Percentiles rank a stretch among this genome's conserved stretches.
Evolutionary conservation across 1,140 invertebrate species (phyloP).

Genomic region (Diachasma alloeum): DNA sequence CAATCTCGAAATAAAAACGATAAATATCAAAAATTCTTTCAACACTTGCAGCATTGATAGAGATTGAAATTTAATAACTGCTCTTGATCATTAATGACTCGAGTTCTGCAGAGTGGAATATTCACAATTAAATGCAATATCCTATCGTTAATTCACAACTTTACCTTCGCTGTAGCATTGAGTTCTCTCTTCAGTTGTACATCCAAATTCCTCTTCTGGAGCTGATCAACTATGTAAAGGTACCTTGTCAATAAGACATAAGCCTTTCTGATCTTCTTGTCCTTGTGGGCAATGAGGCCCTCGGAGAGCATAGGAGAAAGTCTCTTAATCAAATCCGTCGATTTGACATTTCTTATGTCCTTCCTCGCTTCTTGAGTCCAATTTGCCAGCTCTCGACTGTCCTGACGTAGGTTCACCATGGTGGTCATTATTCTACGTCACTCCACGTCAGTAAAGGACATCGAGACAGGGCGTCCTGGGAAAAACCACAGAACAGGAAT

Average conservation of each 20-base stretch:
- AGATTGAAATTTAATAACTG: too few relatives aligned
- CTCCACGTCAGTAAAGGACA: neutral
- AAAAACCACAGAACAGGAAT: neutral
- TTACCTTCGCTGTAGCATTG: neutral
- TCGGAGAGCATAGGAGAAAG: neutral
- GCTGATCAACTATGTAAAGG: neutral
- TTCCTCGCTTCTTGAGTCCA: slow-evolving; percentile 26
- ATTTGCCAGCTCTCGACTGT: neutral
- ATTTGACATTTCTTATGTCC: neutral
- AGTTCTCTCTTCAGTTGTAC: neutral
- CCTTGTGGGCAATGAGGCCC: neutral
- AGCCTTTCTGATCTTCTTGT: neutral
- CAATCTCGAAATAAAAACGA: too few relatives aligned
- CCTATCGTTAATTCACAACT: too few relatives aligned
- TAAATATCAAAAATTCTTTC: too few relatives aligned
- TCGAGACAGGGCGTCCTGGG: neutral
- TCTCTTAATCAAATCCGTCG: neutral
- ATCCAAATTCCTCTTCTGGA: neutral
- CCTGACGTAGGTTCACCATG: neutral
- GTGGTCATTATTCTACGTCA: neutral
- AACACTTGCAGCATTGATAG: too few relatives aligned
- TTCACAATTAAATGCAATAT: too few relatives aligned
- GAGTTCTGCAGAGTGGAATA: too few relatives aligned
- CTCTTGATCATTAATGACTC: too few relatives aligned
- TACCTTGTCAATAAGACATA: neutral